phyloP scores from a whole-genome alignment of 2,113 vertebrate species.

The Patagioenas fasciata region DNA sequence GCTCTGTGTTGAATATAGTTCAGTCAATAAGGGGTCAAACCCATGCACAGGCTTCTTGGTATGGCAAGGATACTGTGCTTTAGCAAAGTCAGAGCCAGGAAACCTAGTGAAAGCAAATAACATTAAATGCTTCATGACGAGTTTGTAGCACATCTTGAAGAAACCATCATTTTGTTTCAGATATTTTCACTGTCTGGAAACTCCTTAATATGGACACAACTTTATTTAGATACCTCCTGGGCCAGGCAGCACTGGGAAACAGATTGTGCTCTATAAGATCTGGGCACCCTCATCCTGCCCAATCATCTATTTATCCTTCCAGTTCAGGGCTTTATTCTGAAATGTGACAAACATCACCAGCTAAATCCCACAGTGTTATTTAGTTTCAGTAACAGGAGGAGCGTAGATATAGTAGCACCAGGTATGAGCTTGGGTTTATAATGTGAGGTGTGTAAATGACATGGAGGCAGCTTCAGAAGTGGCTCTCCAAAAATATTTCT shows the following conservation, averaged over 20 bases:
- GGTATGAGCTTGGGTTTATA: background rate
- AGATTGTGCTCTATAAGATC: background rate
- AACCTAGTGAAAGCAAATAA: background rate
- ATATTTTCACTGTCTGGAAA: background rate
- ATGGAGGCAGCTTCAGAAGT: background rate
- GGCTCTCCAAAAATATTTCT: background rate
- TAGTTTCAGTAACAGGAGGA: background rate
- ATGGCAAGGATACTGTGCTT: background rate
- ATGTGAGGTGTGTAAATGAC: background rate
- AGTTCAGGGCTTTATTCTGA: background rate
- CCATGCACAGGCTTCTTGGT: rapidly evolving
- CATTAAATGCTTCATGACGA: background rate
- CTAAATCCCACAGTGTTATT: background rate
- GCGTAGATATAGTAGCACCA: background rate
- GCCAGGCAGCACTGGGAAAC: background rate
- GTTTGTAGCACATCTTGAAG: background rate
- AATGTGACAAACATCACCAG: background rate
- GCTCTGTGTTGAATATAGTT: background rate
- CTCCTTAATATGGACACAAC: background rate
- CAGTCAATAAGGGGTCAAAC: background rate
- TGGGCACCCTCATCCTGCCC: background rate
- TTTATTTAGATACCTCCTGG: background rate
- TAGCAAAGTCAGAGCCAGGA: background rate
- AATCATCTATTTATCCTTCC: background rate
- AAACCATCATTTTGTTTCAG: background rate